phyloP scores from a whole-genome alignment of 92 coral and sea anemone genomes.

The Pocillopora meandrina region DNA sequence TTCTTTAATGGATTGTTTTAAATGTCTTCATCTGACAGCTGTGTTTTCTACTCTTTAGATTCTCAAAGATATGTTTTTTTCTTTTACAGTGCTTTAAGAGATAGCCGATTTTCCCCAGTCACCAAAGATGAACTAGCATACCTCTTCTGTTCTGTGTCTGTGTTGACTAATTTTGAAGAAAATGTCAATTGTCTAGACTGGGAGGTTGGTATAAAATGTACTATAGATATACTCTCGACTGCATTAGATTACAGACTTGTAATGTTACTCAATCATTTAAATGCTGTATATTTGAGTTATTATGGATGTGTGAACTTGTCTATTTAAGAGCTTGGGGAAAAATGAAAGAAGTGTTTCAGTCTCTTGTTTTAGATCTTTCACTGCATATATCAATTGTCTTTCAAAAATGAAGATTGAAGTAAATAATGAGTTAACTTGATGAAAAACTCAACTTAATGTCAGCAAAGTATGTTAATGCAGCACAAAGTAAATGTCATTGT shows the following conservation, averaged over 20 bases:
- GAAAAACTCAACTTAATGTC: too few species aligned
- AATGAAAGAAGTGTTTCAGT: too few species aligned
- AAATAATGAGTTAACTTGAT: too few species aligned
- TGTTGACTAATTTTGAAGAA: constrained; percentile 97
- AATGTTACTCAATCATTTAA: too few species aligned
- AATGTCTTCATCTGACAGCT: not conserved
- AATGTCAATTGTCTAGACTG: constrained; percentile 91
- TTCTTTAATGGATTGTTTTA: not conserved
- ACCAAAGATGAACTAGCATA: constrained; percentile 90
- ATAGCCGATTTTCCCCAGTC: constrained; percentile 95
- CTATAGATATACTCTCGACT: not conserved
- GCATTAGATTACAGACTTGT: not conserved
- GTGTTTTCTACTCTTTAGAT: not conserved
- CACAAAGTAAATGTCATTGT: too few species aligned
- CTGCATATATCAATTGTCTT: too few species aligned
- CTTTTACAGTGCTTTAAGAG: constrained; percentile 87
- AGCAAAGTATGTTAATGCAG: too few species aligned
- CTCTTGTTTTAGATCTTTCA: too few species aligned
- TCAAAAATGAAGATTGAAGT: too few species aligned
- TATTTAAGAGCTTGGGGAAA: too few species aligned
- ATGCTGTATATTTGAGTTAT: too few species aligned
- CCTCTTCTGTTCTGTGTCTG: constrained; percentile 94
- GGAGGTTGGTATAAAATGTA: constrained; percentile 71
- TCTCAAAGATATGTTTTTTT: not conserved
- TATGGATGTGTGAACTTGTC: too few species aligned